Evolutionary conservation across 2,888 invertebrate genomes (phyloP), one percentile per base, ranked within the genome.

Genomic region (Endotricha flammealis): DNA sequence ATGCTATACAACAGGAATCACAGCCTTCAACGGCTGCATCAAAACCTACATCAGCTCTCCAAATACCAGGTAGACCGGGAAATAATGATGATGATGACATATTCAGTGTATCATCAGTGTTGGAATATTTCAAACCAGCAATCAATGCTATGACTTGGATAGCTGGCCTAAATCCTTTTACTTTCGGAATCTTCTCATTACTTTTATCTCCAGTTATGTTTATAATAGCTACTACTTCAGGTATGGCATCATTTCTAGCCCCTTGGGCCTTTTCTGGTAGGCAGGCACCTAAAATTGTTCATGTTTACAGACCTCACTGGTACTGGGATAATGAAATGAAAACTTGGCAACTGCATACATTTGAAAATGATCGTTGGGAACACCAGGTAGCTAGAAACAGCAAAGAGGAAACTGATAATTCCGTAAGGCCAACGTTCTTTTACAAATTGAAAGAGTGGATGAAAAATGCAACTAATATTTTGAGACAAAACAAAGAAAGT

Each of bases 201-300:
- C 66, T 90, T 32, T 73, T 92, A 29, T 88, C 92, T 0, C 93
- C 93, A 0, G 65, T 92, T 29, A 88, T 88, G 0, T 75, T 92
- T 32, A 71, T 91, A 23, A 87, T 92, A 31, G 88, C 90, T 1
- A 88, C 91, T 0, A 83, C 90, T 0, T 88, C 92, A 8, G 88
- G 91, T 0, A 61, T 90, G 9, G 87, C 90, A 1, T 82, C 91
- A 0, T 81, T 91, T 28, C 70, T 92, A 43, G 89, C 91, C 37
- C 92, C 91, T 0, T 92, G 89, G 88, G 86, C 89, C 47, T 76
- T 91, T 41, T 90, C 91, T 0, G 86, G 68, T 1, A 70, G 87
- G 47, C 72, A 82, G 52, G 74, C 82, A 11, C 78, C 83, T 5
- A 70, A 79, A 53, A 38, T 69, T 41, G 60, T 85, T 47, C 56